phyloP scores from a whole-genome alignment of 2,888 invertebrate genomes.

The Alviniconcha strummeri region DNA sequence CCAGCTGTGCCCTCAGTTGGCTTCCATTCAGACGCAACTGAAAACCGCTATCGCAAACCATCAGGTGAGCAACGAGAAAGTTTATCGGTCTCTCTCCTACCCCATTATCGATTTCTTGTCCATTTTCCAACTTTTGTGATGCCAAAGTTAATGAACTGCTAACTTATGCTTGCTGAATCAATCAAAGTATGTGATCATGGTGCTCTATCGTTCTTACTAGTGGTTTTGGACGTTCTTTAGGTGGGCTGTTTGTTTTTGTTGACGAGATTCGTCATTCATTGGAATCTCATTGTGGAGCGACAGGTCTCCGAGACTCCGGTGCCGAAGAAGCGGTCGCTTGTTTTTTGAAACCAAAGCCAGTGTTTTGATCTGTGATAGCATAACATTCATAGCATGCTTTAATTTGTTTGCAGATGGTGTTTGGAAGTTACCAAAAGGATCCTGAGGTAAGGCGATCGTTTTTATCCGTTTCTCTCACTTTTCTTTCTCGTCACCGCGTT shows the following conservation, averaged over 20 bases:
- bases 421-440: slow-evolving; percentile 64
- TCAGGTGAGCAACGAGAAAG: slow-evolving; percentile 62
- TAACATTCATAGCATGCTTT: background rate
- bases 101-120: slow-evolving; percentile 36
- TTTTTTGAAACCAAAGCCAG: slow-evolving; percentile 5
- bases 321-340: slow-evolving; percentile 9
- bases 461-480: slow-evolving; percentile 31
- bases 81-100: slow-evolving; percentile 33
- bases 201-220: background rate
- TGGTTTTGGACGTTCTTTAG: background rate
- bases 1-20: slow-evolving; percentile 51
- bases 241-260: background rate
- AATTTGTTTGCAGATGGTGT: slow-evolving; percentile 61
- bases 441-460: slow-evolving; percentile 59
- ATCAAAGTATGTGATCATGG: background rate
- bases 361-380: background rate
- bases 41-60: slow-evolving; percentile 70
- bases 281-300: background rate
- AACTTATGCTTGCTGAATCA: slow-evolving; percentile 10
- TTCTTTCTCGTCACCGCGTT: slow-evolving; percentile 18
- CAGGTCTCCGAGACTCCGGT: slow-evolving; percentile 23
- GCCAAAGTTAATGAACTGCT: slow-evolving; percentile 35
- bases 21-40: slow-evolving; percentile 66
- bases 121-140: slow-evolving; percentile 33
- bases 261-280: background rate